Conservation (phyloP, 2,113 vertebrate genomes). For the Meles meles region DNA sequence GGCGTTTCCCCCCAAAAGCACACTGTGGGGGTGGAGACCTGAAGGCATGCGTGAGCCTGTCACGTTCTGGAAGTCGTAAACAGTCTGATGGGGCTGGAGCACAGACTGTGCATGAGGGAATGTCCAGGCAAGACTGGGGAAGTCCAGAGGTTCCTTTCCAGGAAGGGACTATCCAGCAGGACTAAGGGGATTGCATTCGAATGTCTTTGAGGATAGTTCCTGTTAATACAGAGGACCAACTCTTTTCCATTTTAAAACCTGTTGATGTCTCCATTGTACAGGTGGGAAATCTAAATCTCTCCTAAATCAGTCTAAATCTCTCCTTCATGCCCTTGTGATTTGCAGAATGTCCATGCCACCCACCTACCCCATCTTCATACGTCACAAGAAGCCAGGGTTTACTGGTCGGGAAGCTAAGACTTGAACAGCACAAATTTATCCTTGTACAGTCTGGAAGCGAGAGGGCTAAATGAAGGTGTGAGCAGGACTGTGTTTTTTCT, state of each 20-base stretch:
- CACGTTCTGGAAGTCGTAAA: neutral
- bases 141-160: neutral
- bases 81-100: neutral
- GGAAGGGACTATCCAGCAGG: neutral
- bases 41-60: neutral
- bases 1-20: neutral
- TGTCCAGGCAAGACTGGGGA: neutral
- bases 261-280: rapidly evolving
- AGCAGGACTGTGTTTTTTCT: neutral
- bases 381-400: neutral
- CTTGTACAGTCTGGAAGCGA: neutral
- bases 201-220: neutral
- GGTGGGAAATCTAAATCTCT: neutral
- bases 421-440: neutral
- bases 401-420: neutral
- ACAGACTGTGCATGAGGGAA: neutral
- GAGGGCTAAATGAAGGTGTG: neutral
- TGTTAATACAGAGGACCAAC: neutral
- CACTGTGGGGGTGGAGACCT: neutral
- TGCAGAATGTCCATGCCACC: neutral
- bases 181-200: neutral
- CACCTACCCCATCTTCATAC: neutral
- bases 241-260: neutral
- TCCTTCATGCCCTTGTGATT: neutral
- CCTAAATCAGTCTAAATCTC: neutral